A percentile compares a stretch with the other conserved stretches of the same genome.
These are phyloP conservation scores for Falco rusticolus DNA, from an alignment of 2,797 vertebrate genomes.

Conservation along the genomic window DNA sequence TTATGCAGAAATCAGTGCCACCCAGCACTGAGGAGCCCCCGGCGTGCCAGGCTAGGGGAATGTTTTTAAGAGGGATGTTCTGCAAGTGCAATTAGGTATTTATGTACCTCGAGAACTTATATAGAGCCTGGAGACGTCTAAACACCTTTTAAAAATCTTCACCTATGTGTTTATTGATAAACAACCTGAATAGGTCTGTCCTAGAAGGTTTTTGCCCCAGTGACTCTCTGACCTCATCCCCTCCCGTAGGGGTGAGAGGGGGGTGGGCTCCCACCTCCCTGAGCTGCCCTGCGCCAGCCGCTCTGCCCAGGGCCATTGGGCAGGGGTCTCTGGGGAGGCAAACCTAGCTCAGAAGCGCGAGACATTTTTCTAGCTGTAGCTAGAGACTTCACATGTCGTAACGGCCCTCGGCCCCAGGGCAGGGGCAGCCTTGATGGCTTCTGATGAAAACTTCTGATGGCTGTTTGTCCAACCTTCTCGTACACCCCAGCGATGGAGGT, in stretches of 20 bases:
- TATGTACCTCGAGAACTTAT: neutral
- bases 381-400: neutral
- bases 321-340: neutral
- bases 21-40: neutral
- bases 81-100: neutral
- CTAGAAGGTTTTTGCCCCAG: neutral
- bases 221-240: neutral
- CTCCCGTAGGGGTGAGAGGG: neutral
- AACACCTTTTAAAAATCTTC: neutral
- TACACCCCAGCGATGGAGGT: no score
- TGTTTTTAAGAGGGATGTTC: neutral
- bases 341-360: neutral
- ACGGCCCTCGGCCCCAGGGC: neutral
- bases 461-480: neutral
- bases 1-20: neutral
- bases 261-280: no score
- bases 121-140: neutral
- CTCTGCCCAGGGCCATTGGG: neutral
- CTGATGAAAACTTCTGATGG: neutral
- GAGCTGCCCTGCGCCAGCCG: accelerated
- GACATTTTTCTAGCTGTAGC: neutral
- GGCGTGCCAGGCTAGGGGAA: neutral
- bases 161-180: neutral
- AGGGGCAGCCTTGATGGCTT: neutral
- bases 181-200: neutral